Base-by-base conservation (phyloP, 2,113 vertebrate species). In the Gasterosteus nipponicus region DNA sequence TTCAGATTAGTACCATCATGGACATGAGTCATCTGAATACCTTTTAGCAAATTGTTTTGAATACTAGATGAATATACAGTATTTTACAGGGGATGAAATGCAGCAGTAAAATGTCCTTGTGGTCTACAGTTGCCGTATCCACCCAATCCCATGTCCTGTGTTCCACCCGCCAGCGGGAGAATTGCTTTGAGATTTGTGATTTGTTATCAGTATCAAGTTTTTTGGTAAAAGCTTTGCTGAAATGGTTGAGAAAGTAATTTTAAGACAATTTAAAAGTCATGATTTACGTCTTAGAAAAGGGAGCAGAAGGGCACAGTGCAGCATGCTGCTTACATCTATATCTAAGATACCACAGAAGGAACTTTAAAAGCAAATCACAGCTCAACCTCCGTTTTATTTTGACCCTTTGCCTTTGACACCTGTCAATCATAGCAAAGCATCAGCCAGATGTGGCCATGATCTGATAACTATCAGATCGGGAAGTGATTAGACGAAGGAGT, bases 201-300 rank as follows among this genome's bases (percentile, higher is more conserved):
- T 80, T 83, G 68, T 84, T 88, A 61, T 22, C 64, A 19, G 60
- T 41, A 47, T 75, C 77, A 65, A 61, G 49, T 83, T 84, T 87
- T 77, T 63, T 19, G 0, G 44, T 49, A n/a, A 78, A 73, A 73
- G 57, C 41, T 15, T 63, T 1, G 26, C 62, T 73, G 84, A 81
- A 86, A 66, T 66, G 60, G 42, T 51, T 53, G 41, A 22, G 65
- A 79, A 72, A 69, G 62, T 73, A 51, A 85, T 84, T 85, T 74
- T 22, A 38, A 38, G 35, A 38, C 35, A 7, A 6, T 6, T 38
- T 38, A 81, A 74, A 78, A 69, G 85, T 76, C 75, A 79, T 9
- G 7, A 62, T 64, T 33, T 75, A 35, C 44, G 65, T 49, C 46
- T 76, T 63, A 44, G 53, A 80, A 75, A 83, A 38, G 18, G 0